phyloP scores from a whole-genome alignment of 1,140 invertebrate species.

The Archivesica marissinica region DNA sequence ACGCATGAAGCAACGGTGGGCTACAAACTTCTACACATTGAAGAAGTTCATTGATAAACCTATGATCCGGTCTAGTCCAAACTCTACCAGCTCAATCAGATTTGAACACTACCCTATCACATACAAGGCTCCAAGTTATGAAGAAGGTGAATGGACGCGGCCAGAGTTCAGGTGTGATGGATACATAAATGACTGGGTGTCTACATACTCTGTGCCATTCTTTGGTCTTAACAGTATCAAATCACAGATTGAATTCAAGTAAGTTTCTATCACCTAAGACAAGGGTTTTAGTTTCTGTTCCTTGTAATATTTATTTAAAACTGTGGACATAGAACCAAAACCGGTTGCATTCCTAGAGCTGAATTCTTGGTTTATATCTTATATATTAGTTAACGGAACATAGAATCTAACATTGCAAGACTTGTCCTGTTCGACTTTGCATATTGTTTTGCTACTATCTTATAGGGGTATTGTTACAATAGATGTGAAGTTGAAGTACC shows the following conservation, averaged over 20 bases:
- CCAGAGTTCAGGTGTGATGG: conserved; percentile 98
- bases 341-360: too few species aligned
- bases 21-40: conserved; percentile 95
- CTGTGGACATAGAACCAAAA: too few species aligned
- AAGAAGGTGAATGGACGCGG: conserved; percentile 95
- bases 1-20: conserved; percentile 94
- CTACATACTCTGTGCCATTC: conserved; percentile 97
- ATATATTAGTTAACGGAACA: too few species aligned
- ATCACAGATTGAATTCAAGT: conserved; percentile 83
- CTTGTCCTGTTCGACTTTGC: too few species aligned
- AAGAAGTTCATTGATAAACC: conserved; percentile 97
- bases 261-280: conserved; percentile 65
- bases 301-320: too few species aligned
- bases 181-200: conserved; percentile 94
- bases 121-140: conserved; percentile 86
- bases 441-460: too few species aligned
- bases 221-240: conserved; percentile 98
- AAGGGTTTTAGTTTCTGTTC: too few species aligned
- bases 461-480: conserved; percentile 96
- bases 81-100: conserved; percentile 78
- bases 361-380: too few species aligned
- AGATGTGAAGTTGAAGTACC: conserved; percentile 93
- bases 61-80: conserved; percentile 94
- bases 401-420: too few species aligned
- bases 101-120: conserved; percentile 91